Percentiles rank a stretch among this genome's conserved stretches.
These are phyloP conservation scores for Ladona fulva DNA, from an alignment of 1,140 invertebrate genomes.

Conservation along the genomic window DNA sequence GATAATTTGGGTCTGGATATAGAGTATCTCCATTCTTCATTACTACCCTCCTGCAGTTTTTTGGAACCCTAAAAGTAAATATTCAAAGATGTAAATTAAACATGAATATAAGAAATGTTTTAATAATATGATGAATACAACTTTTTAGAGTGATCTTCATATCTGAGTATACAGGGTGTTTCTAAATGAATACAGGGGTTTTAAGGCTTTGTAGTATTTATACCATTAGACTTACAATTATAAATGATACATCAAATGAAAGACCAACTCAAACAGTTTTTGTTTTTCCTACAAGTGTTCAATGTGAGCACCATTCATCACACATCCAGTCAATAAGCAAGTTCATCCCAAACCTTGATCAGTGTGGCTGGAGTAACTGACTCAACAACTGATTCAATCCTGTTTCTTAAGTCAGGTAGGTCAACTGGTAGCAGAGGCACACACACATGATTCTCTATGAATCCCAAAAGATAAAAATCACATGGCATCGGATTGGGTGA, in stretches of 20 bases:
- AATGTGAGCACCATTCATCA: too few relatives aligned
- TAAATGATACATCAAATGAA: too few relatives aligned
- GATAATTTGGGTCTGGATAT: conserved; percentile 57
- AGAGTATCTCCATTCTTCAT: conserved; percentile 50
- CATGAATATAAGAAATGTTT: too few relatives aligned
- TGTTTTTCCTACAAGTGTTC: not conserved
- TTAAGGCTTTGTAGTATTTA: too few relatives aligned
- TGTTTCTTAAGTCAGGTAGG: too few relatives aligned
- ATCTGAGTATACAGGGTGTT: too few relatives aligned
- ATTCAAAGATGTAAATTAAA: too few relatives aligned
- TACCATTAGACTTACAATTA: too few relatives aligned
- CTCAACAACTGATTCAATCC: not conserved
- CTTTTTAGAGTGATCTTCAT: too few relatives aligned
- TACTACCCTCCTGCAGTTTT: conserved; percentile 51
- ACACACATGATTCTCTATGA: not conserved
- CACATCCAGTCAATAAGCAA: not conserved
- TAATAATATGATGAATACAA: too few relatives aligned
- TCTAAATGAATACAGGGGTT: too few relatives aligned
- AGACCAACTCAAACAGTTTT: not conserved
- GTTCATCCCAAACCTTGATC: not conserved
- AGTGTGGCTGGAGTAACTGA: not conserved
- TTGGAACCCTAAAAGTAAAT: conserved; percentile 43
- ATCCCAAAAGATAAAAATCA: not conserved
- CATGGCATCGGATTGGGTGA: not conserved
- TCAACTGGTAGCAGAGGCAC: too few relatives aligned